phyloP scores from a whole-genome alignment of 2,113 vertebrate species.

The Onychostoma macrolepis region DNA sequence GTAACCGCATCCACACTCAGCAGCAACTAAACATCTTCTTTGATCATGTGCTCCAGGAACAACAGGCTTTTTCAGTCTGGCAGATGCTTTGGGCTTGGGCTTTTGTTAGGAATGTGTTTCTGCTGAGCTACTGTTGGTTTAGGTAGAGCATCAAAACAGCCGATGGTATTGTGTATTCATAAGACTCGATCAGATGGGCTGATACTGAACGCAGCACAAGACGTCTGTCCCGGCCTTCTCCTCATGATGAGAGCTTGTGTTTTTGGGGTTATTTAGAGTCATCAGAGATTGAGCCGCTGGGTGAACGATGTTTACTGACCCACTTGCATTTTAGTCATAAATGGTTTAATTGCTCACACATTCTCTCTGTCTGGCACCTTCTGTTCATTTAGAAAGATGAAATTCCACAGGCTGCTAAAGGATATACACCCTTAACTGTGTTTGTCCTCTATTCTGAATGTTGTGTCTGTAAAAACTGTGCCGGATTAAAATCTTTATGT shows the following conservation, averaged over 20 bases:
- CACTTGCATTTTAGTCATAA: not conserved
- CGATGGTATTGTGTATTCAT: conserved; percentile 17
- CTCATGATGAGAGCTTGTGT: not conserved
- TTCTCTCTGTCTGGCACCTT: not conserved
- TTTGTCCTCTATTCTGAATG: not conserved
- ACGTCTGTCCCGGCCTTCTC: not conserved
- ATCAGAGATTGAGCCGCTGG: not conserved
- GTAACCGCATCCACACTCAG: not conserved
- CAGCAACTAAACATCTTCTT: conserved; percentile 21
- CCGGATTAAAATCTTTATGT: not conserved
- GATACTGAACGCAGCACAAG: not conserved
- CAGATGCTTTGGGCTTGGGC: not conserved
- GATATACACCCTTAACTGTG: not conserved
- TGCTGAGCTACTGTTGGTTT: conserved; percentile 16
- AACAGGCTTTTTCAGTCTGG: conserved; percentile 16
- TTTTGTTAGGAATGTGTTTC: conserved; percentile 17
- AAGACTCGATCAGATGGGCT: conserved; percentile 10
- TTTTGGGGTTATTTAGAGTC: not conserved
- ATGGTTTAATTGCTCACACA: not conserved
- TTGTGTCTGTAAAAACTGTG: conserved; percentile 12
- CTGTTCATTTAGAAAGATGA: not conserved
- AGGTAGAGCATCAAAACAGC: conserved; percentile 31
- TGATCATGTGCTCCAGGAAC: conserved; percentile 36
- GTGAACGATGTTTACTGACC: conserved; percentile 25
- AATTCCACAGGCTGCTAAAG: not conserved